Conservation (phyloP, 2,888 invertebrate genomes). For the Autographa pulchrina region DNA sequence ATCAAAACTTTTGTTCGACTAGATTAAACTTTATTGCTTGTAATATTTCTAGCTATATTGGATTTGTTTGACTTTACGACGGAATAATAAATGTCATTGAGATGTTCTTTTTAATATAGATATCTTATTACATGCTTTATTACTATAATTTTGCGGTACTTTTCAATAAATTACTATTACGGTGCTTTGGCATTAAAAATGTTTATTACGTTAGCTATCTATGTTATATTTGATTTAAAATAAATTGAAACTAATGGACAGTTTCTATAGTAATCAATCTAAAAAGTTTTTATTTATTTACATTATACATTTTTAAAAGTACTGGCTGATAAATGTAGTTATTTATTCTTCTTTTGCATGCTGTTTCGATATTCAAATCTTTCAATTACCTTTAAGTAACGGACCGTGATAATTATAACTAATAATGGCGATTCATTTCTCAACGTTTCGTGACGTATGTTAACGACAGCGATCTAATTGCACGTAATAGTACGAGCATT, state of each 20-base stretch:
- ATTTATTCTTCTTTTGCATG: too few relatives aligned
- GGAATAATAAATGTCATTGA: neutral
- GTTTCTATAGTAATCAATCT: too few relatives aligned
- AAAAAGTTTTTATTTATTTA: too few relatives aligned
- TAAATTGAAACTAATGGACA: too few relatives aligned
- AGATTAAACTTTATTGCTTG: conserved; percentile 49
- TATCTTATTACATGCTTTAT: neutral
- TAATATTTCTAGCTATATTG: conserved; percentile 32
- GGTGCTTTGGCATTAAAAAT: neutral
- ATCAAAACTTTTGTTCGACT: conserved; percentile 47
- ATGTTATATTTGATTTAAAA: neutral
- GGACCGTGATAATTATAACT: conserved; percentile 22
- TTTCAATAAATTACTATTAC: neutral
- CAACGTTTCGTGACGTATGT: conserved; percentile 28
- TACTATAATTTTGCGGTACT: neutral
- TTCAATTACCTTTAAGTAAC: conserved; percentile 12
- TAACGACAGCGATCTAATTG: conserved; percentile 22
- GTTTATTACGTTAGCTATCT: neutral
- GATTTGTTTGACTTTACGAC: conserved; percentile 18
- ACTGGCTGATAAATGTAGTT: too few relatives aligned
- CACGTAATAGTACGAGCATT: conserved; percentile 14
- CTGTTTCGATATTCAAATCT: neutral
- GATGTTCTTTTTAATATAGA: neutral
- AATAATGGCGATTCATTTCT: conserved; percentile 27
- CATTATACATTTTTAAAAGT: too few relatives aligned